A percentile compares a stretch with the other conserved stretches of the same genome.
phyloP scores from a whole-genome alignment of 2,888 invertebrate species.

The Cheilosia impressa region DNA sequence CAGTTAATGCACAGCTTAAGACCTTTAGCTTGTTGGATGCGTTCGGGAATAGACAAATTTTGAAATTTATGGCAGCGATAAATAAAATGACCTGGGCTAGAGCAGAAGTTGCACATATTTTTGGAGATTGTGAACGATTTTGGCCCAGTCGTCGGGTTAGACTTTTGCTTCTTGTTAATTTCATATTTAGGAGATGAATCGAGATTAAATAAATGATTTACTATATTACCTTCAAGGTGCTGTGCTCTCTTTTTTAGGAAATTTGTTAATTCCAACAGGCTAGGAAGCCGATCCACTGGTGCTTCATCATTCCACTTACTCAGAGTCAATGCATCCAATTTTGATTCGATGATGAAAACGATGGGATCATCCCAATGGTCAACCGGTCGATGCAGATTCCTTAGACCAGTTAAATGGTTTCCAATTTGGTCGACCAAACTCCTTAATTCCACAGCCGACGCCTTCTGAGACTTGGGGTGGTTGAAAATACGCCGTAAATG shows the following conservation, averaged over 20 bases:
- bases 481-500: constrained; percentile 7
- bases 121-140: not conserved
- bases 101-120: not conserved
- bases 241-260: not conserved
- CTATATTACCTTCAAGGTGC: not conserved
- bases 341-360: not conserved
- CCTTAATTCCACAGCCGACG: not conserved
- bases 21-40: not conserved
- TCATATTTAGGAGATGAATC: no score
- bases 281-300: not conserved
- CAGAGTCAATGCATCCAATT: not conserved
- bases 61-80: not conserved
- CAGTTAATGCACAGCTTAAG: not conserved
- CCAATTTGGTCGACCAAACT: constrained; percentile 2
- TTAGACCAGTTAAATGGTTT: not conserved
- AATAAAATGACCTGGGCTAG: not conserved
- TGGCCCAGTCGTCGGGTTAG: no score
- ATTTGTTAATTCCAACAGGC: not conserved
- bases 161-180: no score
- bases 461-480: constrained; percentile 8
- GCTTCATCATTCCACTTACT: constrained; percentile 7
- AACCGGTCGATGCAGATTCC: not conserved
- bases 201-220: no score
- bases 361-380: not conserved
- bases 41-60: not conserved